A percentile compares a stretch with the other conserved stretches of the same genome.
These are phyloP conservation scores for Ormyrus pomaceus DNA, from an alignment of 2,888 invertebrate species.

Conservation along the genomic window DNA sequence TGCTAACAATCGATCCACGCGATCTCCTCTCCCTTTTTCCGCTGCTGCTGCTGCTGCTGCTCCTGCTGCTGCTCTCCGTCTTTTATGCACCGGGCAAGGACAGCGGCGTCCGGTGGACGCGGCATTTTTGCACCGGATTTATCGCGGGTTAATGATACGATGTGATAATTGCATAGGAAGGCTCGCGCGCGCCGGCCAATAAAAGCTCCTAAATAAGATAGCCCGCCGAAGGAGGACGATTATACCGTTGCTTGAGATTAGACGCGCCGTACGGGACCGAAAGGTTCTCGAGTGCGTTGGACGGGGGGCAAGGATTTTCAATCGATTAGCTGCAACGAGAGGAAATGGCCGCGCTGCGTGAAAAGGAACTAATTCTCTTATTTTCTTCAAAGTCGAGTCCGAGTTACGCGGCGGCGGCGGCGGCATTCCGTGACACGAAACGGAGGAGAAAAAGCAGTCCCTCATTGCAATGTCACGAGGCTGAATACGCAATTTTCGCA, in stretches of 20 bases:
- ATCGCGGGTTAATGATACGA: slow-evolving; percentile 35
- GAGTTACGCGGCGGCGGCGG: no score
- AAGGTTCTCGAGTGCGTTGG: no score
- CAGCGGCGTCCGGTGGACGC: background rate
- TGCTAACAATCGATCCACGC: slow-evolving; percentile 48
- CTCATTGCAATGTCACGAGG: no score
- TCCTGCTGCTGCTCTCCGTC: slow-evolving; percentile 15
- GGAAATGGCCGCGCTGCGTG: background rate
- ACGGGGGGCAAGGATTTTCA: no score
- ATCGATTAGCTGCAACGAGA: background rate
- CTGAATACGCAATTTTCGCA: background rate
- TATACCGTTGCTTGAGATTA: no score
- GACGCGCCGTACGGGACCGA: no score
- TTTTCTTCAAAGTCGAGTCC: no score
- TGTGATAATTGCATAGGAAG: slow-evolving; percentile 17
- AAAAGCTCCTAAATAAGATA: slow-evolving; percentile 37
- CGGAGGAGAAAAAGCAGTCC: no score
- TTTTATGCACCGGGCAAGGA: slow-evolving; percentile 24
- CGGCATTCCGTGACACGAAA: no score
- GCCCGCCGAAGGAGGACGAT: background rate
- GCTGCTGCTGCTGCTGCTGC: background rate
- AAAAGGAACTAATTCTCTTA: no score
- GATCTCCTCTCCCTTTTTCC: slow-evolving; percentile 22
- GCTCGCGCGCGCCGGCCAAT: background rate
- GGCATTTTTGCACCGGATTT: background rate